Conservation (phyloP, 1,140 invertebrate species). For the Penaeus chinensis region DNA sequence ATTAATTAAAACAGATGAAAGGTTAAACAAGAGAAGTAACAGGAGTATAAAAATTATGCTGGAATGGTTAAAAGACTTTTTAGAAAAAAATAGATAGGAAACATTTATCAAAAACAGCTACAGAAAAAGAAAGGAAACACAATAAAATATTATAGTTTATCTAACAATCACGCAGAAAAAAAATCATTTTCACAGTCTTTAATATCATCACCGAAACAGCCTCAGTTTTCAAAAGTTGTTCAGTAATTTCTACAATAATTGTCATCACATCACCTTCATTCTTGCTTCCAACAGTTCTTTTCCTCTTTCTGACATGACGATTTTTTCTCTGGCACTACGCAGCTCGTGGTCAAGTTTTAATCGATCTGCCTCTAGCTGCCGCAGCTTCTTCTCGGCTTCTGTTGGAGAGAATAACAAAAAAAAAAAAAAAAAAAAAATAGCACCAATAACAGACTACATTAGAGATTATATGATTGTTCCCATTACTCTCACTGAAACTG, state of each 20-base stretch:
- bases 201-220: background rate
- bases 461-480: no score
- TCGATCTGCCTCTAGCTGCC: slow-evolving; percentile 53
- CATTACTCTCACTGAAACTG: no score
- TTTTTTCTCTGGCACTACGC: slow-evolving; percentile 57
- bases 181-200: background rate
- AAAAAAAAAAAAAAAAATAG: background rate
- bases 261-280: slow-evolving; percentile 56
- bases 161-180: background rate
- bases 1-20: no score
- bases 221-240: background rate
- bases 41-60: no score
- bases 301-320: slow-evolving; percentile 62
- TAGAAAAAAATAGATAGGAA: background rate
- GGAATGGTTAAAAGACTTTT: no score
- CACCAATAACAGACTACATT: no score
- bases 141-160: background rate
- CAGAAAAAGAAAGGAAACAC: background rate
- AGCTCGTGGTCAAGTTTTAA: slow-evolving; percentile 53
- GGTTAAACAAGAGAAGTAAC: no score
- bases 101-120: background rate
- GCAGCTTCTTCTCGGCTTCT: slow-evolving; percentile 56
- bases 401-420: background rate
- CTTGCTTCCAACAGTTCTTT: slow-evolving; percentile 61
- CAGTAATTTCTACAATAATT: no score